These are phyloP conservation scores for Agriotes lineatus DNA, from an alignment of 2,888 invertebrate genomes.

Conservation along the genomic window DNA sequence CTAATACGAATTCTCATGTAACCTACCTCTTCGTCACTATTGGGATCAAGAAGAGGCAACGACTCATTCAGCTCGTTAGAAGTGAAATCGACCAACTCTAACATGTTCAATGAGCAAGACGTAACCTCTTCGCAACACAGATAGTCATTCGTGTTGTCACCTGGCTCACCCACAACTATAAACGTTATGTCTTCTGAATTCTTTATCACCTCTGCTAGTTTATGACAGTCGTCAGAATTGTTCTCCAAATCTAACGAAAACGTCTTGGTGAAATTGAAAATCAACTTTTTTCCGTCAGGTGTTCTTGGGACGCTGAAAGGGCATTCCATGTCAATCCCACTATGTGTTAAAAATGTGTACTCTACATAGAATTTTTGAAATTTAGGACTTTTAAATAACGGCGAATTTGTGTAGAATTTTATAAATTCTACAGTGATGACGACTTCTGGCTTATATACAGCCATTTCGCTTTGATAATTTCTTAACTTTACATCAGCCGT, in stretches of 20 bases:
- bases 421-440: slow-evolving; percentile 46
- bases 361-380: slow-evolving; percentile 53
- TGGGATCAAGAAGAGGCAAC: slow-evolving; percentile 45
- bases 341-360: slow-evolving; percentile 50
- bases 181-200: slow-evolving; percentile 49
- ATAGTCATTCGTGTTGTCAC: slow-evolving; percentile 33
- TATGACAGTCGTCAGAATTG: slow-evolving; percentile 43
- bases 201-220: slow-evolving; percentile 50
- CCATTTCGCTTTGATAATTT: slow-evolving; percentile 26
- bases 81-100: slow-evolving; percentile 50
- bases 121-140: slow-evolving; percentile 52
- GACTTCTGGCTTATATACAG: slow-evolving; percentile 36
- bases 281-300: slow-evolving; percentile 20
- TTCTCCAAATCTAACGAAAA: slow-evolving; percentile 47
- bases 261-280: slow-evolving; percentile 50
- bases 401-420: slow-evolving; percentile 32
- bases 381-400: slow-evolving; percentile 35
- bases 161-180: slow-evolving; percentile 52
- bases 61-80: slow-evolving; percentile 43
- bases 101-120: slow-evolving; percentile 45
- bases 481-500: slow-evolving; percentile 49
- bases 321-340: slow-evolving; percentile 53
- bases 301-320: slow-evolving; percentile 46
- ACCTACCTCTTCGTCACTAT: slow-evolving; percentile 46
- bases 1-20: slow-evolving; percentile 47